Evolutionary conservation across 2,113 vertebrate species (phyloP).

Genomic region (Laticauda colubrina): DNA sequence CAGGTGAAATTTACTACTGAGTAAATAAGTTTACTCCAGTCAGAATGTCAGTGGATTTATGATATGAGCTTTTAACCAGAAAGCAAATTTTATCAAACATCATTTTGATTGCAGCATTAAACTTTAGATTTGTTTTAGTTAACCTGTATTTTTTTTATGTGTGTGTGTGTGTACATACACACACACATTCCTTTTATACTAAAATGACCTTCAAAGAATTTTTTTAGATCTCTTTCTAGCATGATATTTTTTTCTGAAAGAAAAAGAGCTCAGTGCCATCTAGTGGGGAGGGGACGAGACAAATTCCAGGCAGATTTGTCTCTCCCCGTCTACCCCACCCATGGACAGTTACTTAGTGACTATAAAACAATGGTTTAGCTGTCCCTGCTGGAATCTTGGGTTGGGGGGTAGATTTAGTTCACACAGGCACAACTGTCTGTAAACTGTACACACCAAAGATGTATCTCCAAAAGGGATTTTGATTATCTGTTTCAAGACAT

Average conservation of each 20-base stretch:
- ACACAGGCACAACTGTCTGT: background rate
- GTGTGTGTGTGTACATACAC: no score
- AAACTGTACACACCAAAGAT: background rate
- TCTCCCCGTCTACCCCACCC: background rate
- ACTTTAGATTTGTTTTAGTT: background rate
- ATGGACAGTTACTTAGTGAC: background rate
- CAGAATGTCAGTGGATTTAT: background rate
- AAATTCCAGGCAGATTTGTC: background rate
- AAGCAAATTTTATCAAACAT: background rate
- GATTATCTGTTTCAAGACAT: background rate
- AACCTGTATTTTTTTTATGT: background rate
- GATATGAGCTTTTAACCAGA: background rate
- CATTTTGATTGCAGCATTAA: background rate
- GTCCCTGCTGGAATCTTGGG: conserved; percentile 1
- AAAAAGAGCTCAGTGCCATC: conserved; percentile 76
- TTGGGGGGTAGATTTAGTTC: conserved; percentile 6
- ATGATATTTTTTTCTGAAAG: conserved; percentile 47
- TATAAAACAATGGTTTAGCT: background rate
- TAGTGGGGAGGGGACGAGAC: conserved; percentile 75
- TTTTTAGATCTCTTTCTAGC: conserved; percentile 47
- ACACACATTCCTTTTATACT: conserved; percentile 6
- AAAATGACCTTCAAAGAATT: conserved; percentile 68
- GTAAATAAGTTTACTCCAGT: background rate
- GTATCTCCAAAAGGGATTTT: background rate
- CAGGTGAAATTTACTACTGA: background rate